Percentiles rank a stretch among this genome's conserved stretches.
These are phyloP conservation scores for Crocallis elinguaria DNA, from an alignment of 2,888 invertebrate species.

Conservation along the genomic window DNA sequence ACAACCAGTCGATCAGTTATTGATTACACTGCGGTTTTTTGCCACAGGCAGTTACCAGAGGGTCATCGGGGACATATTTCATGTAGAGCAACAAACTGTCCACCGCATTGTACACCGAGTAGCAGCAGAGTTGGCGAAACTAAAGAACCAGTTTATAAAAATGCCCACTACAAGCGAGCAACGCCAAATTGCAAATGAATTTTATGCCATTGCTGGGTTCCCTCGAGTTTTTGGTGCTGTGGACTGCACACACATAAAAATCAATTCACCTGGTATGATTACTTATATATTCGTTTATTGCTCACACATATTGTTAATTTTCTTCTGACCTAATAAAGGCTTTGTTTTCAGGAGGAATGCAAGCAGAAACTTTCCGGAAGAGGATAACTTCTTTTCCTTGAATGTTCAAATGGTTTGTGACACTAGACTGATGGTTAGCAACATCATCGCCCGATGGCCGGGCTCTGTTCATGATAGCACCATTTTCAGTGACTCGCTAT, in stretches of 20 bases:
- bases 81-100: not conserved
- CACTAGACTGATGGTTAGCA: too few species aligned
- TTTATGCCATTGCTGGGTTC: too few species aligned
- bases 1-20: not conserved
- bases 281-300: not conserved
- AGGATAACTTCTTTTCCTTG: not conserved
- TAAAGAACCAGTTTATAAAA: too few species aligned
- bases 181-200: too few species aligned
- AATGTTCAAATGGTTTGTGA: too few species aligned
- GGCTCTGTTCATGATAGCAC: slow-evolving; percentile 16
- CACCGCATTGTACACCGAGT: not conserved
- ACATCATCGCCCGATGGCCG: too few species aligned
- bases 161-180: too few species aligned
- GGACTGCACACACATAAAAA: too few species aligned
- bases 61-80: not conserved
- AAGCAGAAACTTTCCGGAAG: slow-evolving; percentile 1
- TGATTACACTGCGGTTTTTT: not conserved
- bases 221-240: too few species aligned
- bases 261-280: not conserved
- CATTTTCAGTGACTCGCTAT: slow-evolving; percentile 15
- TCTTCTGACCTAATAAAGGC: too few species aligned
- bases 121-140: too few species aligned
- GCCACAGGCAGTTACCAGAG: not conserved
- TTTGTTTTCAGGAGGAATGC: not conserved
- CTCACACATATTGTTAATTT: too few species aligned